Conservation (phyloP, 2,113 vertebrate genomes). For the Lepus europaeus region DNA sequence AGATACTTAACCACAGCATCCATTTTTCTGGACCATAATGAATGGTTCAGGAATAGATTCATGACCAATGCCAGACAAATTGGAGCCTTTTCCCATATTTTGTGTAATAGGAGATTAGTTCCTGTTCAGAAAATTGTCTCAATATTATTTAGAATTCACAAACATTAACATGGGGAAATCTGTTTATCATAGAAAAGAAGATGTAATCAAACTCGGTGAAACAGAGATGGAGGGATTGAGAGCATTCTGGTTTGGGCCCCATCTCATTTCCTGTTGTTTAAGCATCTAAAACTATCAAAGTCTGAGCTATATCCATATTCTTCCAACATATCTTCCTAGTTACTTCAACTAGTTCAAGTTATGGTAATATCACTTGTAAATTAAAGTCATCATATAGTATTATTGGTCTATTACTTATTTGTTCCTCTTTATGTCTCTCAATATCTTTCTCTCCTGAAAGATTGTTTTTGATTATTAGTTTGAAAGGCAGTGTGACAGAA, state of each 20-base stretch:
- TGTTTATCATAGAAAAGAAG: neutral
- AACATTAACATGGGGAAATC: neutral
- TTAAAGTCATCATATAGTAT: neutral
- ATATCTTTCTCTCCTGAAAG: too few species aligned
- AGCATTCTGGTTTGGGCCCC: neutral
- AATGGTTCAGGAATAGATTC: neutral
- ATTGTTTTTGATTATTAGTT: too few species aligned
- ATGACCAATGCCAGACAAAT: conserved; percentile 8
- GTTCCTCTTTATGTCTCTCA: too few species aligned
- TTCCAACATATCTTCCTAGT: neutral
- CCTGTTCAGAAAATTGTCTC: conserved; percentile 37
- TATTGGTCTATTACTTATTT: too few species aligned
- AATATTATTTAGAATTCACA: neutral
- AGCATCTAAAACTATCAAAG: neutral
- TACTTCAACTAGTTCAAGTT: neutral
- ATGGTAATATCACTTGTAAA: neutral
- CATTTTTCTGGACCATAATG: neutral
- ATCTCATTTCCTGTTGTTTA: neutral
- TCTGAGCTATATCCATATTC: neutral
- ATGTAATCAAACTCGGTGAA: neutral
- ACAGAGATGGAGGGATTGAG: fast-evolving
- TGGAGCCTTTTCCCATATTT: neutral
- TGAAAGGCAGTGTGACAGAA: too few species aligned
- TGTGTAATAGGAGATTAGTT: neutral
- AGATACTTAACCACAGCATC: neutral